Base-by-base conservation (phyloP, 2,113 vertebrate genomes). In the Phoenicopterus ruber region DNA sequence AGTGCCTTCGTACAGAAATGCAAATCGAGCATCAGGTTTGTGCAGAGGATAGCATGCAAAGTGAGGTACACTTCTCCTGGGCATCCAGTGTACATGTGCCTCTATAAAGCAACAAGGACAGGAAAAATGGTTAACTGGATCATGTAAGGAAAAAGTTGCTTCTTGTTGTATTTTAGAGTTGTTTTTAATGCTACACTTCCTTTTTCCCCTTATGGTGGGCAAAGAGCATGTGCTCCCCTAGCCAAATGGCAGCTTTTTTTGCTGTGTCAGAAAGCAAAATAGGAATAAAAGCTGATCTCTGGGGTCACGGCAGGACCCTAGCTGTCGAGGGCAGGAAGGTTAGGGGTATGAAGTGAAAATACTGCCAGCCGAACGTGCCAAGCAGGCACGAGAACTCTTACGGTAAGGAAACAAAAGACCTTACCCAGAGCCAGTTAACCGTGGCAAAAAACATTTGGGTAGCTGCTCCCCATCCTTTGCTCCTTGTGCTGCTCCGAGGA, bases 401-500 rank as follows among this genome's bases (percentile, higher is more conserved):
- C 0, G 0, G 54, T 29, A 77, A 69, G 18, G 58, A 69, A 72
- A 42, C 8, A 71, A 13, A 83, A 52, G 28, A 70, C 42, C 31
- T 52, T 44, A 58, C 29, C 24, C 36, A 86, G 6, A 83, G 40
- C 4, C 46, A 42, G 49, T 36, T 25, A 90, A 46, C 9, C 17
- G 14, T 17, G 17, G 40, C 57, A 65, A 57, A 88, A 79, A 18
- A 1, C 14, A 50, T 11, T 7, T n/a, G 40, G 17, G 57, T 5
- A 76, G 66, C 34, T 90, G 62, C 26, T 71, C 29, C 59, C 52
- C 47, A 40, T 26, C 65, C 54, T 72, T 32, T 67, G n/a, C 42
- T 87, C 55, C n/a, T 32, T 34, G 29, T 0, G 0, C 70, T 36
- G 36, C 59, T 57, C 21, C 0, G 0, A 63, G 44, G 34, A 82